These are phyloP conservation scores for Agrilus mali DNA, from an alignment of 2,888 invertebrate genomes.

Conservation along the genomic window DNA sequence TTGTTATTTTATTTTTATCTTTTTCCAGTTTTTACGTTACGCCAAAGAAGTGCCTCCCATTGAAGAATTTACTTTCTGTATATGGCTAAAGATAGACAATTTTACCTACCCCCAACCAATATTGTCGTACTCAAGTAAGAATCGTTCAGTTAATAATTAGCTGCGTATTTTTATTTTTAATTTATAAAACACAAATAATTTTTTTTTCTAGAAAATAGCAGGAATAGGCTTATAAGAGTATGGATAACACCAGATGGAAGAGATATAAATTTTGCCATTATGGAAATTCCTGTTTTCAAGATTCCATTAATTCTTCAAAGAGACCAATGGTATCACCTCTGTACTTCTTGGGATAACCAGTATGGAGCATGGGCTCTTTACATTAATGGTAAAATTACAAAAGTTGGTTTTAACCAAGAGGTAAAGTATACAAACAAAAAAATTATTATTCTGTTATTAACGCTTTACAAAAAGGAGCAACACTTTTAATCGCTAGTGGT, in stretches of 20 bases:
- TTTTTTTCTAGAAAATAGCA: constrained; percentile 38
- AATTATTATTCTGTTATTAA: no score
- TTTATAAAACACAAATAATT: not conserved
- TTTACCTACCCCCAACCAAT: constrained; percentile 39
- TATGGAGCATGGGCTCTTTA: constrained; percentile 50
- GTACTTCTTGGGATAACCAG: constrained; percentile 51
- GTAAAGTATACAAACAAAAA: constrained; percentile 15
- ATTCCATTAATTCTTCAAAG: constrained; percentile 32
- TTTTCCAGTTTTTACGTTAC: constrained; percentile 39
- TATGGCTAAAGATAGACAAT: constrained; percentile 40
- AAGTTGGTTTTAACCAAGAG: constrained; percentile 11
- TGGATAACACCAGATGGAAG: constrained; percentile 49
- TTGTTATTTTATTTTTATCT: not conserved
- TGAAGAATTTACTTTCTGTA: constrained; percentile 41
- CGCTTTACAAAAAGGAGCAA: no score
- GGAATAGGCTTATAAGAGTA: constrained; percentile 39
- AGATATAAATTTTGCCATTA: constrained; percentile 43
- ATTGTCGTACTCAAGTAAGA: constrained; percentile 44
- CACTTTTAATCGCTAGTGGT: no score
- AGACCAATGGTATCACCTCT: constrained; percentile 52
- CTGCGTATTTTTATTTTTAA: no score
- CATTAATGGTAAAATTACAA: constrained; percentile 41
- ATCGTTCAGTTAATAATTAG: constrained; percentile 3
- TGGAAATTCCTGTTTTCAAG: constrained; percentile 36
- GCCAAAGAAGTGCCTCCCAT: constrained; percentile 37